Evolutionary conservation across 2,797 vertebrate genomes (phyloP), one percentile per base, ranked within the genome.

Genomic region (Melanogrammus aeglefinus): DNA sequence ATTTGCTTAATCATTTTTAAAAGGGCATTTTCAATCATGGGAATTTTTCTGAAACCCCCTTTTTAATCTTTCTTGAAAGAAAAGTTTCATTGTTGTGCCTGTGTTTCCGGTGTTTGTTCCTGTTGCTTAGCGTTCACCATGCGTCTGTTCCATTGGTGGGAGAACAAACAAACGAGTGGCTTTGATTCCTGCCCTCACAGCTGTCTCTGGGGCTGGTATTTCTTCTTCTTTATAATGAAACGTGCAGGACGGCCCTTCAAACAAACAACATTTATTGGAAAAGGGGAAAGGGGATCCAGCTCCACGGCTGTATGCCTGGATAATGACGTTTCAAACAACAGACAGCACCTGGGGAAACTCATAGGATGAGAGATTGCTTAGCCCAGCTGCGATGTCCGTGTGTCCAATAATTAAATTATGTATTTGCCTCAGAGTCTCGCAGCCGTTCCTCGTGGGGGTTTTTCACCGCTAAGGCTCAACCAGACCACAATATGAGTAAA

Each of bases 341-440:
- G 63, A 63, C 57, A n/a, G 57, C 57, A 63, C 57, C 57, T n/a
- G 57, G 57, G 57, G 57, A 63, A 57, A 63, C 57, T n/a, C 21
- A 63, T 63, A 51, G 47, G 47, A 51, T 3, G 47, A 18, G 21
- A 8, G 57, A 63, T 63, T 24, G 57, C 57, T 63, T 24, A 12
- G 1, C 24, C n/a, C 14, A 27, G 63, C n/a, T 27, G 63, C 57
- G 27, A 6, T 27, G 63, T 69, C 63, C 63, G 29, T 27, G 63
- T 69, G 24, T 27, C 63, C 9, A 2, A 29, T 69, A 27, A 69
- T 27, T 69, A 27, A 69, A 69, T 69, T 8, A 69, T 27, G 24
- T 3, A 27, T 69, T 24, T 12, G 24, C 24, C 63, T 69, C 14
- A 2, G 63, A 27, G 63, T 27, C 24, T 63, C 21, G 4, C 21